Conservation (phyloP, 2,888 invertebrate species). For the Coenonympha arcania region DNA sequence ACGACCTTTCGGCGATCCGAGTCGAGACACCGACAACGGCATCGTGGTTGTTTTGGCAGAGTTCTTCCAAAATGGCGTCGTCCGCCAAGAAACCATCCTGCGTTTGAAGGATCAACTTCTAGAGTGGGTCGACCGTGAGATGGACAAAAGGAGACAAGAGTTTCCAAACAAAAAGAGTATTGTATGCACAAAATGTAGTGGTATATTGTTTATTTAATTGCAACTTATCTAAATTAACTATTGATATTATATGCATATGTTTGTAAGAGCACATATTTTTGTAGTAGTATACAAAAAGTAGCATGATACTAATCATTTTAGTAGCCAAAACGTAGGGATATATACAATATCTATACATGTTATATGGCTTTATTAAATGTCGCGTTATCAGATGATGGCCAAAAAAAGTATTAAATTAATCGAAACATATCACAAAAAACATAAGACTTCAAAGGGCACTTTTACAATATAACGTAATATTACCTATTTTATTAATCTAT, state of each 20-base stretch:
- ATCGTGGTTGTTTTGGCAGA: slow-evolving; percentile 55
- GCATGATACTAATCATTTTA: not conserved
- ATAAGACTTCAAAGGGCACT: no score
- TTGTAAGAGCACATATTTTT: not conserved
- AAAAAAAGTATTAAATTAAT: no score
- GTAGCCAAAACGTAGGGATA: not conserved
- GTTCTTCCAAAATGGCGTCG: slow-evolving; percentile 61
- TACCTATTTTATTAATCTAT: no score
- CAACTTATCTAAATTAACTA: not conserved
- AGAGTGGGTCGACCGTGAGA: slow-evolving; percentile 45
- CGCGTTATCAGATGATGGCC: no score
- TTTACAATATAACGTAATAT: no score
- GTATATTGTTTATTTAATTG: slow-evolving; percentile 41
- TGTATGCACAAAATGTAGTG: slow-evolving; percentile 49
- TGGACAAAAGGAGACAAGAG: slow-evolving; percentile 36
- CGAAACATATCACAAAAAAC: no score
- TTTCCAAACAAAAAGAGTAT: slow-evolving; percentile 48
- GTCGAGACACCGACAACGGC: slow-evolving; percentile 47
- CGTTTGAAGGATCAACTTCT: slow-evolving; percentile 48
- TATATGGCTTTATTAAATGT: no score
- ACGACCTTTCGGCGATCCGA: slow-evolving; percentile 53
- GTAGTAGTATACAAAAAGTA: not conserved
- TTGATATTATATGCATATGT: not conserved
- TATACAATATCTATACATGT: no score
- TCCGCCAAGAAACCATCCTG: slow-evolving; percentile 54